Evolutionary conservation across 1,140 invertebrate genomes (phyloP).

Genomic region (Magallana angulata): DNA sequence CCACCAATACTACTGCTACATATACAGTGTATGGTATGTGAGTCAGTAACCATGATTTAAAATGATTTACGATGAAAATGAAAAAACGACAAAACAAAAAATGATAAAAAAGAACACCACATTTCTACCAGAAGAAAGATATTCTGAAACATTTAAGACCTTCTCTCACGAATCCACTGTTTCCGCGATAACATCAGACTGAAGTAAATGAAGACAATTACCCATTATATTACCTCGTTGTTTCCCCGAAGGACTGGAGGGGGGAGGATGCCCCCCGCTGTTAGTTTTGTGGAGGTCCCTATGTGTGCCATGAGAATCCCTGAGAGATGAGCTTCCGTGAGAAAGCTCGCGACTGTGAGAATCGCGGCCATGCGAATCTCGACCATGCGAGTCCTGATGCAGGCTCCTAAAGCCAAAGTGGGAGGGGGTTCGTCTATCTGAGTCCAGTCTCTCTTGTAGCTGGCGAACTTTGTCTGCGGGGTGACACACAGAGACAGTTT

Average conservation of each 20-base stretch:
- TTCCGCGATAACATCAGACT: constrained; percentile 11
- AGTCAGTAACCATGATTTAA: not conserved
- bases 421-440: constrained; percentile 53
- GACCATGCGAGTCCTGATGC: not conserved
- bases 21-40: not conserved
- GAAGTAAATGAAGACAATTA: constrained; percentile 53
- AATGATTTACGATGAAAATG: not conserved
- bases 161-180: not conserved
- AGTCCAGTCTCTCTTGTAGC: constrained; percentile 70
- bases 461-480: constrained; percentile 69
- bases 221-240: constrained; percentile 59
- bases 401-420: not conserved
- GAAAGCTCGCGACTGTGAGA: not conserved
- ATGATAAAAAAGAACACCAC: not conserved
- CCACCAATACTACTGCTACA: not conserved
- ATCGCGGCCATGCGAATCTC: not conserved
- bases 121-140: not conserved
- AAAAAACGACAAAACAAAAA: not conserved
- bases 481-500: constrained; percentile 44
- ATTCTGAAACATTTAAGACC: not conserved
- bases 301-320: constrained; percentile 29
- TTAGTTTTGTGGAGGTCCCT: constrained; percentile 30
- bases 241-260: constrained; percentile 50
- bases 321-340: constrained; percentile 23
- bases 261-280: constrained; percentile 48